Conservation (phyloP, 1,140 invertebrate species). For the Drosophila seguyi region DNA sequence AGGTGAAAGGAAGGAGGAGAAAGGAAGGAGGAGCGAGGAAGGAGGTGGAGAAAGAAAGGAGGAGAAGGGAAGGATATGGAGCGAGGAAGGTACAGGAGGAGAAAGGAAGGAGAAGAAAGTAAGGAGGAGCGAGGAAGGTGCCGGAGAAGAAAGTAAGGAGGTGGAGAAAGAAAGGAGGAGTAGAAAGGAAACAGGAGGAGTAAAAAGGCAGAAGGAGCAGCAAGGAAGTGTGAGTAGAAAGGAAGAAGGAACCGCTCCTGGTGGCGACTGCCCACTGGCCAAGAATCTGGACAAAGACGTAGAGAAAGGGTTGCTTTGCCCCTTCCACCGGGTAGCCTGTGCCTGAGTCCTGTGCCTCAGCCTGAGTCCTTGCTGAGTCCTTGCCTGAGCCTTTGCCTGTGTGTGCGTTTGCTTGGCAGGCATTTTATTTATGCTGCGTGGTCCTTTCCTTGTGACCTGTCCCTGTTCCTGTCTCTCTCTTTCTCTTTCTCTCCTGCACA, state of each 20-base stretch:
- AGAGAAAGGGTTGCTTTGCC: constrained; percentile 53
- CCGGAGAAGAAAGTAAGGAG: neutral
- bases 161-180: neutral
- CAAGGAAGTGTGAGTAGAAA: neutral
- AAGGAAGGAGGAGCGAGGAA: no score
- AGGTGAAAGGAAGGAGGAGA: no score
- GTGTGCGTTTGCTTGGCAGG: constrained; percentile 65
- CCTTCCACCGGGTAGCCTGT: neutral
- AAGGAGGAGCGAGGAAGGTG: neutral
- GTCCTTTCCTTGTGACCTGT: constrained; percentile 66
- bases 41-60: neutral
- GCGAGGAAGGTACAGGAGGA: neutral
- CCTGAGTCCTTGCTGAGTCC: no score
- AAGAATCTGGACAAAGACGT: constrained; percentile 2
- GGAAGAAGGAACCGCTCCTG: constrained; percentile 5
- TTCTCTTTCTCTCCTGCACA: neutral
- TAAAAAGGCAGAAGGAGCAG: neutral
- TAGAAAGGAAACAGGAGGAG: constrained; percentile 3
- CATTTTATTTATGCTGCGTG: constrained; percentile 81
- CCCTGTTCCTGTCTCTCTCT: constrained; percentile 13
- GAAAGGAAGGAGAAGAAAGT: neutral
- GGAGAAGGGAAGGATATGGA: neutral
- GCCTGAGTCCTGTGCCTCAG: neutral
- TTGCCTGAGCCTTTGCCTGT: constrained; percentile 33
- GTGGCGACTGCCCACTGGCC: constrained; percentile 51